Conservation (phyloP, 2,113 vertebrate genomes). For the Nycticebus coucang region DNA sequence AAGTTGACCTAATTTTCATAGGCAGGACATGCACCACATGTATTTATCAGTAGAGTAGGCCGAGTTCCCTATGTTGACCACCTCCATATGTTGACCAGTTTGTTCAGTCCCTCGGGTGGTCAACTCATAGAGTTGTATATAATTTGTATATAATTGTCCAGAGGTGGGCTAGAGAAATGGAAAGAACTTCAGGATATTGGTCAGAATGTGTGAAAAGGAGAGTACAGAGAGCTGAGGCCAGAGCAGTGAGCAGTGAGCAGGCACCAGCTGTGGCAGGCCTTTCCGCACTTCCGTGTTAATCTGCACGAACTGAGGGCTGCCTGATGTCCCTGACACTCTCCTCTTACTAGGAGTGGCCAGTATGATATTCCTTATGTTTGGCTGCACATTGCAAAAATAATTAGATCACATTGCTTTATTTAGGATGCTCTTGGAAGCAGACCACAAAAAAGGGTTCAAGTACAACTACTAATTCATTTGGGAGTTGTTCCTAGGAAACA, state of each 20-base stretch:
- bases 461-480: not conserved
- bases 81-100: too few species aligned
- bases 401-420: not conserved
- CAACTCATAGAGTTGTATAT: too few species aligned
- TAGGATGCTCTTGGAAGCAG: not conserved
- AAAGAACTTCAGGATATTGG: not conserved
- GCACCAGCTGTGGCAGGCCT: not conserved
- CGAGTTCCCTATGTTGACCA: too few species aligned
- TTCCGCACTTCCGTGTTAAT: not conserved
- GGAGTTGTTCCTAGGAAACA: not conserved
- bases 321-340: not conserved
- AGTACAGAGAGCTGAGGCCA: not conserved
- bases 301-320: not conserved
- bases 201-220: not conserved
- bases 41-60: too few species aligned
- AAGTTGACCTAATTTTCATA: too few species aligned
- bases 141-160: not conserved
- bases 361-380: not conserved
- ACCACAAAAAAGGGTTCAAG: not conserved
- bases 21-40: too few species aligned
- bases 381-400: not conserved
- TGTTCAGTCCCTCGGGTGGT: too few species aligned
- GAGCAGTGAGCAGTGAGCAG: not conserved
- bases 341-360: not conserved
- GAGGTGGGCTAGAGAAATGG: not conserved